Conservation (phyloP, 1,140 invertebrate genomes). For the Lepidurus packardi region DNA sequence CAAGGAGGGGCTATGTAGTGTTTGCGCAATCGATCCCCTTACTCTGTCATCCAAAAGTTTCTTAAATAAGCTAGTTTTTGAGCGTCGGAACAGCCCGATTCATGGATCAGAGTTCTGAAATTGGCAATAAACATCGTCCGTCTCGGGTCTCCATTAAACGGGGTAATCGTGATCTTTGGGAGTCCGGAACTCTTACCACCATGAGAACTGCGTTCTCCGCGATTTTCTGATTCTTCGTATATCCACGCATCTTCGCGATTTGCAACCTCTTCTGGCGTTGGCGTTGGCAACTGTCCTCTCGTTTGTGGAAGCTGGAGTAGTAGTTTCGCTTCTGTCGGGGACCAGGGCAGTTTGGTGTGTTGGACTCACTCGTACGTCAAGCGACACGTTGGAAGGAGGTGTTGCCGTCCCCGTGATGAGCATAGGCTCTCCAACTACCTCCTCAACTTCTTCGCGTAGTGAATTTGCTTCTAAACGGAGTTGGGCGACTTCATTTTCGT, state of each 20-base stretch:
- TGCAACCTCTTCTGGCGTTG: background rate
- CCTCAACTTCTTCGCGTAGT: constrained; percentile 3
- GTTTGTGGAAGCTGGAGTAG: background rate
- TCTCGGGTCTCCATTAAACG: constrained; percentile 23
- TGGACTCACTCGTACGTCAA: background rate
- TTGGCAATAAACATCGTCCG: constrained; percentile 28
- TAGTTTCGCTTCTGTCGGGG: background rate
- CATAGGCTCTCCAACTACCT: background rate
- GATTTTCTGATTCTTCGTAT: background rate
- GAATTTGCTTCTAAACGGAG: constrained; percentile 14
- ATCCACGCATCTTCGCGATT: constrained; percentile 3
- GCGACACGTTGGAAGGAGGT: background rate
- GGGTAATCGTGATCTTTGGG: constrained; percentile 16
- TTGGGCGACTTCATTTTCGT: background rate
- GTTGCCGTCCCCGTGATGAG: background rate
- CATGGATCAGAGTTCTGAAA: constrained; percentile 5
- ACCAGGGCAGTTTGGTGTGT: background rate
- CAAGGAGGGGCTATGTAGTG: too few species aligned
- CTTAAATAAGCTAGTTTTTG: constrained; percentile 22
- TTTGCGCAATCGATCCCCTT: constrained; percentile 24
- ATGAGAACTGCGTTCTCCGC: background rate
- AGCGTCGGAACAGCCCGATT: constrained; percentile 5
- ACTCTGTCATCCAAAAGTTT: constrained; percentile 10
- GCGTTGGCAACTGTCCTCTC: background rate
- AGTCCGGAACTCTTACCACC: background rate